Evolutionary conservation across 2,113 vertebrate species (phyloP), one percentile per base, ranked within the genome.

Genomic region (Cyanoderma ruficeps): DNA sequence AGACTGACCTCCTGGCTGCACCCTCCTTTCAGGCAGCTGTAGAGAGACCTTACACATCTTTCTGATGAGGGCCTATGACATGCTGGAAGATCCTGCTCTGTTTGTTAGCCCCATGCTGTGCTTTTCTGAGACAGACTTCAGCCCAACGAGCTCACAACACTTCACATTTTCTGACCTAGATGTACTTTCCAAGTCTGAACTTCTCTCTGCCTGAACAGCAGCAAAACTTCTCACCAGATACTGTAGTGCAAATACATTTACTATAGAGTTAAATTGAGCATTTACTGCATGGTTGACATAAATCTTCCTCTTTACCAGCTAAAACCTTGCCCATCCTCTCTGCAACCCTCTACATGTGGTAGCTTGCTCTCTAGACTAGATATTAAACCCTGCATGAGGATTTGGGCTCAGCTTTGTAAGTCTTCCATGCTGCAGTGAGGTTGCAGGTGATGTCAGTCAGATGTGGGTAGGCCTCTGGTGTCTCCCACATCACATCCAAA

Each of bases 1-100:
- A 49, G 52, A 24, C 24, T 0, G 1, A 30, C 1, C 5, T 9
- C 8, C 16, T 31, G 35, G 20, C 25, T n/a, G 1, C 13, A 49
- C 2, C 20, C 20, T 42, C 44, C 21, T 42, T 30, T 35, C 28
- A 55, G n/a, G 28, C 22, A 27, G 9, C 16, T 50, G 20, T 67
- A 7, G 31, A 57, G 52, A 67, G 20, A 69, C 27, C n/a, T 59
- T 33, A 35, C 3, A 30, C 3, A 37, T 19, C 18, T 57, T 83
- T 69, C 50, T 46, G 11, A 21, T 35, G 22, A 63, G 7, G 10
- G 19, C n/a, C 25, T 53, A 17, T 0, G 1, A 22, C 4, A 28
- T 3, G 19, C 18, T 13, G 27, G 9, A 78, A 46, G 55, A 63
- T 5, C 65, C 71, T 7, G 5, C n/a, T 3, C 41, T 76, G 2